A percentile compares a stretch with the other conserved stretches of the same genome.
phyloP scores from a whole-genome alignment of 2,888 invertebrate genomes.

The Ligdia adustata region DNA sequence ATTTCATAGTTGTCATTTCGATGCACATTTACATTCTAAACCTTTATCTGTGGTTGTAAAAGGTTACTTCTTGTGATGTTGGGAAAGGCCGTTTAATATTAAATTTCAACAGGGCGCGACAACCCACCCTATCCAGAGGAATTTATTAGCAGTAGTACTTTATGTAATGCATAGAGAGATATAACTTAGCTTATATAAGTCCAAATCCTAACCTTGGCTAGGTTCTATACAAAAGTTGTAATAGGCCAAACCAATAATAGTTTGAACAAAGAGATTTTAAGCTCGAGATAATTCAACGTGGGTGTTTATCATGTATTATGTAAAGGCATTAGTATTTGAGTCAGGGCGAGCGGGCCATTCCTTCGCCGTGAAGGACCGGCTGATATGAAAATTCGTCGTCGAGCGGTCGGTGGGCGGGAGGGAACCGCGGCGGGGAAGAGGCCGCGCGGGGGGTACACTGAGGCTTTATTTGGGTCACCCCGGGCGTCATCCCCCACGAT shows the following conservation, averaged over 20 bases:
- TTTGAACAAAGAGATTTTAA: slow-evolving; percentile 52
- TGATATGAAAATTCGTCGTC: slow-evolving; percentile 82
- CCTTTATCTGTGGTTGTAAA: background rate
- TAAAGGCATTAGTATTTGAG: slow-evolving; percentile 67
- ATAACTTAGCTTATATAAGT: no score
- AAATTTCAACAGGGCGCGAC: background rate
- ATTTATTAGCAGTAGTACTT: no score
- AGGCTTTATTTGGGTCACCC: slow-evolving; percentile 84
- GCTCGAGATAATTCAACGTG: slow-evolving; percentile 52
- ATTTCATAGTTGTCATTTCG: no score
- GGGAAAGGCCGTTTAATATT: slow-evolving; percentile 6
- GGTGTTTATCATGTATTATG: slow-evolving; percentile 62
- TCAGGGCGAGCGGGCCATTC: slow-evolving; percentile 65
- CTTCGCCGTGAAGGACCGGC: slow-evolving; percentile 69
- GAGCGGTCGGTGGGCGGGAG: slow-evolving; percentile 58
- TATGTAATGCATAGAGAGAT: no score
- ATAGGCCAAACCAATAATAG: slow-evolving; percentile 42
- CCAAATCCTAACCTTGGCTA: no score
- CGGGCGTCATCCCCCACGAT: slow-evolving; percentile 81
- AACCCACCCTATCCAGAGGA: no score
- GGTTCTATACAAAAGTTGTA: slow-evolving; percentile 4
- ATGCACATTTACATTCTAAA: no score
- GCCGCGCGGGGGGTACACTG: slow-evolving; percentile 66
- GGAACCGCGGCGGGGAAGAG: slow-evolving; percentile 49
- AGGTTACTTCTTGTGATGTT: slow-evolving; percentile 1